Evolutionary conservation across 2,797 vertebrate species (phyloP), one percentile per base, ranked within the genome.

Genomic region (Benthosema pterotum): DNA sequence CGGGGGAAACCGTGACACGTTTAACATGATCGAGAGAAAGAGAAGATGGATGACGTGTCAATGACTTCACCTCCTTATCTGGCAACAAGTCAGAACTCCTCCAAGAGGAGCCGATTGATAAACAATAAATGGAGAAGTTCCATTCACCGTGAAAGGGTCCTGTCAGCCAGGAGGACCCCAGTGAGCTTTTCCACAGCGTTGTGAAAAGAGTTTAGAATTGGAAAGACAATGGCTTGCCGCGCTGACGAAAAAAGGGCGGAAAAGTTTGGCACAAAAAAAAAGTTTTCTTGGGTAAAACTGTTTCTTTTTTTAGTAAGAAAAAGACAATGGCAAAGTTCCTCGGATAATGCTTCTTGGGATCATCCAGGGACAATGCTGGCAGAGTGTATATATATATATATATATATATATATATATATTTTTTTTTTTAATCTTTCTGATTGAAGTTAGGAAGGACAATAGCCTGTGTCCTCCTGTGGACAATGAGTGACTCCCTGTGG

Each of bases 401-500:
- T n/a, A n/a, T n/a, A n/a, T n/a, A n/a, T n/a, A n/a, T n/a, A n/a
- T n/a, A n/a, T n/a, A n/a, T n/a, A n/a, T n/a, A n/a, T n/a, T n/a
- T n/a, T 71, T 1, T 69, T 74, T 57, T 38, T 8, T 7, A 6
- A 6, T 38, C 32, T 38, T 38, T 9, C 32, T 54, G 43, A 60
- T 56, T 59, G 52, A 67, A 71, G 71, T 82, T 67, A 75, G 62
- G 56, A 42, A 60, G 72, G 75, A 91, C 86, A 88, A 60, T 52
- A 16, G 48, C 38, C 11, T 11, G 17, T 49, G 42, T 53, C n/a
- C 22, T 38, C n/a, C 22, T 38, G 46, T 4, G 32, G 42, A 67
- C 65, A 60, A 88, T 88, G 63, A 65, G 3, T 0, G 67, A 76
- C 82, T 84, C 83, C 86, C 87, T 79, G 85, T 65, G 75, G 80